phyloP scores from a whole-genome alignment of 2,797 vertebrate genomes.

The Amazonetta brasiliensis region DNA sequence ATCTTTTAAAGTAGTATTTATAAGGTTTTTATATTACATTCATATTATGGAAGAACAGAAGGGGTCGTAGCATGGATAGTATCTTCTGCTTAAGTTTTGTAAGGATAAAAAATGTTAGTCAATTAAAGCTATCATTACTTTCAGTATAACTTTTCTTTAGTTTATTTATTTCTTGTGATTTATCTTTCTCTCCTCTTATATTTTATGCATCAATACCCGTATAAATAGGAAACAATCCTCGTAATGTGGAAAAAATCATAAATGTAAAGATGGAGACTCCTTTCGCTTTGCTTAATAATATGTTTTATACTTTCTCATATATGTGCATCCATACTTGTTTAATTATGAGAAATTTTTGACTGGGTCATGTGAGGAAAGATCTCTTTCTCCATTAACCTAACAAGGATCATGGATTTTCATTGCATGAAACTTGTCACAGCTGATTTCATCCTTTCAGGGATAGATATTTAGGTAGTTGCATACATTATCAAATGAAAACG shows the following conservation, averaged over 20 bases:
- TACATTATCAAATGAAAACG: background rate
- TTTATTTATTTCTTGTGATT: background rate
- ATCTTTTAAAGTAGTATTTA: background rate
- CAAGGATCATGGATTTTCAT: background rate
- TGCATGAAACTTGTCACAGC: background rate
- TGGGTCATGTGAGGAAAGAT: background rate
- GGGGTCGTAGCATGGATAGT: fast-evolving
- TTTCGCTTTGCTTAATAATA: background rate
- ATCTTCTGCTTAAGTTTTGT: background rate
- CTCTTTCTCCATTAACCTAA: background rate
- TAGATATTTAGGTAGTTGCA: background rate
- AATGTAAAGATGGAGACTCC: background rate
- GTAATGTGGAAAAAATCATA: background rate
- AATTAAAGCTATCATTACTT: background rate
- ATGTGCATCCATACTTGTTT: background rate
- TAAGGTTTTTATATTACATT: background rate
- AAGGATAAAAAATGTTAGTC: background rate
- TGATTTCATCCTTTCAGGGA: background rate
- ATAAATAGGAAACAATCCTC: background rate
- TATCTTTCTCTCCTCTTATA: background rate
- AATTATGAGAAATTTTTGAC: background rate
- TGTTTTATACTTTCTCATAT: background rate
- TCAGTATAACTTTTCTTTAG: background rate
- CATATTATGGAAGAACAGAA: background rate
- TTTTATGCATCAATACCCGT: background rate